phyloP scores from a whole-genome alignment of 1,140 invertebrate species.

The Paramacrobiotus metropolitanus region DNA sequence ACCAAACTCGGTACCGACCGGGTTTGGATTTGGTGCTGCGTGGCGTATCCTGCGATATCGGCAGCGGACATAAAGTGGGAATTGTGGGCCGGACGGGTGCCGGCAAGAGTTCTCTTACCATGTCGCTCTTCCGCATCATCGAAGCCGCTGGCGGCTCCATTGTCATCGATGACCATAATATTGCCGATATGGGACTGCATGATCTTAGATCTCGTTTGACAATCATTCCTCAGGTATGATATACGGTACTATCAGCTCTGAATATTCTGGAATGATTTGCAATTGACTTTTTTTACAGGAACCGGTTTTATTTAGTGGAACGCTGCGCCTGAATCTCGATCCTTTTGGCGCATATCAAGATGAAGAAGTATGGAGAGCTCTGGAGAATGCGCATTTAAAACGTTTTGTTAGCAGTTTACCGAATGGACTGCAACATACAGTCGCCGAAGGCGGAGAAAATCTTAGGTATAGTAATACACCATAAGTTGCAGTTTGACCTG shows the following conservation, averaged over 20 bases:
- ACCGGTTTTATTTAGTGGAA: conserved; percentile 21
- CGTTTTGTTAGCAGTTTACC: conserved; percentile 22
- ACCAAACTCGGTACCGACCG: conserved; percentile 23
- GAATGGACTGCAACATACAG: conserved; percentile 21
- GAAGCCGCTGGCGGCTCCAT: conserved; percentile 36
- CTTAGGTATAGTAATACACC: conserved; percentile 11
- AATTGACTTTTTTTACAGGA: conserved; percentile 16
- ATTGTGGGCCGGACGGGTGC: conserved; percentile 53
- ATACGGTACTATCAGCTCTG: background rate
- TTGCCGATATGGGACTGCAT: conserved; percentile 37
- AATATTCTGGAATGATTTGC: background rate
- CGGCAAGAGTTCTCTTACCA: conserved; percentile 47
- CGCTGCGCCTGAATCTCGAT: conserved; percentile 29
- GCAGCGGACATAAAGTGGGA: conserved; percentile 28
- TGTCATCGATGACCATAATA: conserved; percentile 39
- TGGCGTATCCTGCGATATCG: conserved; percentile 17
- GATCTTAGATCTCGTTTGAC: conserved; percentile 36
- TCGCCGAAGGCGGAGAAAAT: conserved; percentile 8
- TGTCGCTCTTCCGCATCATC: conserved; percentile 41
- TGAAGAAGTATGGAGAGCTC: conserved; percentile 26
- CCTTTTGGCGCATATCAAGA: conserved; percentile 27
- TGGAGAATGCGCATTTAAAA: conserved; percentile 30
- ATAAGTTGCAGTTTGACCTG: background rate
- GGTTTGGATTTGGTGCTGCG: conserved; percentile 24
- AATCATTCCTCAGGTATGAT: conserved; percentile 28